phyloP scores from a whole-genome alignment of 1,140 invertebrate species.

The Neodiprion pinetum region DNA sequence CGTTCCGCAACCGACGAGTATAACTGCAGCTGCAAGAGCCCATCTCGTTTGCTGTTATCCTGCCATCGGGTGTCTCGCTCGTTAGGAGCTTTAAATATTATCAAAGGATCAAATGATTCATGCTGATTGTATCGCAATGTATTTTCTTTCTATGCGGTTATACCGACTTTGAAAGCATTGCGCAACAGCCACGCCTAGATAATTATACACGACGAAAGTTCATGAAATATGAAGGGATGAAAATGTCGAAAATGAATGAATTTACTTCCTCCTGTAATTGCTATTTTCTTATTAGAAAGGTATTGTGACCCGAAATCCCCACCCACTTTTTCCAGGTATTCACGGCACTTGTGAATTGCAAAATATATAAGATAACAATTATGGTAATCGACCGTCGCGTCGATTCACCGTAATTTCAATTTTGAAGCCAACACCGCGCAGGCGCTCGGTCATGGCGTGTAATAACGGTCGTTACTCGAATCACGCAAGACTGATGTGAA shows the following conservation, averaged over 20 bases:
- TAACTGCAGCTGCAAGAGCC: not conserved
- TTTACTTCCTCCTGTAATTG: no score
- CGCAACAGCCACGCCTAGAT: no score
- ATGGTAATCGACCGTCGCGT: not conserved
- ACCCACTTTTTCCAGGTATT: no score
- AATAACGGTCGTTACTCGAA: not conserved
- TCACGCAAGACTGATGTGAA: not conserved
- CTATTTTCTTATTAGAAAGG: no score
- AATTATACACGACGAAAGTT: no score
- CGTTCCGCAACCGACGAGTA: not conserved
- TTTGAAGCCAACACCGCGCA: not conserved
- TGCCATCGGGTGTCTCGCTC: constrained; percentile 6
- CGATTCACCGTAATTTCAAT: not conserved
- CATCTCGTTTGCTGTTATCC: not conserved
- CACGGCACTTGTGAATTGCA: no score
- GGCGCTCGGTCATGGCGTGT: no score
- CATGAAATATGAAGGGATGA: no score
- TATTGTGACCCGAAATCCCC: no score
- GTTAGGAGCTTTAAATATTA: not conserved
- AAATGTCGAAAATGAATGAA: no score
- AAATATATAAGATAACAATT: not conserved
- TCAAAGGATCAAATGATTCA: not conserved
- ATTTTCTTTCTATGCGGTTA: not conserved
- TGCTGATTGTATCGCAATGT: constrained; percentile 5
- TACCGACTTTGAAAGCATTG: no score